phyloP scores from a whole-genome alignment of 2,797 vertebrate species.

The Pithecia hirsuta region DNA sequence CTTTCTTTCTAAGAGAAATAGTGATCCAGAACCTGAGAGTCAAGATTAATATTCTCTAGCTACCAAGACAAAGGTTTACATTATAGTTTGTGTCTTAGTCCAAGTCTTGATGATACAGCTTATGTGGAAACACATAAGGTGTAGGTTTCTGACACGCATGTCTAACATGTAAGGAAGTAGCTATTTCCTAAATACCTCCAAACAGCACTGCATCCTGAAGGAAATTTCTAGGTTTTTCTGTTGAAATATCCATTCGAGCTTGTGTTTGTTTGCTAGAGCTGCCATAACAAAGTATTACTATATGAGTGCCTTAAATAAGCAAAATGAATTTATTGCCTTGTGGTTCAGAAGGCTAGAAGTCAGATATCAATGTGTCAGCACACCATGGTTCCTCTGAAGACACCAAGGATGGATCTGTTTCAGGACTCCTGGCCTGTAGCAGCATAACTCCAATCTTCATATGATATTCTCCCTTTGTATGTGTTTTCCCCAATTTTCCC shows the following conservation, averaged over 20 bases:
- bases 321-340: neutral
- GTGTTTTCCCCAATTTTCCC: neutral
- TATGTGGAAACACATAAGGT: neutral
- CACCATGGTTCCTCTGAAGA: neutral
- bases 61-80: conserved; percentile 96
- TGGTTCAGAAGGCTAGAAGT: neutral
- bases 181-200: neutral
- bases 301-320: neutral
- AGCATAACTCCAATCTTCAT: neutral
- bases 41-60: conserved; percentile 94
- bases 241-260: neutral
- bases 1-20: conserved; percentile 96
- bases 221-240: neutral
- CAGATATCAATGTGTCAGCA: neutral
- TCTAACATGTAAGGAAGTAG: neutral
- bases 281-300: neutral
- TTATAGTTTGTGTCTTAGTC: conserved; percentile 92
- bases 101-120: neutral
- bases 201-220: neutral
- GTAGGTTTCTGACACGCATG: neutral
- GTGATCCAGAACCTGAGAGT: conserved; percentile 95
- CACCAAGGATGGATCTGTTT: neutral
- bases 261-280: neutral
- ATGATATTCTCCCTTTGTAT: neutral
- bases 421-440: neutral